Evolutionary conservation across 92 coral and sea anemone genomes (phyloP).

Genomic region (Ricordea florida): DNA sequence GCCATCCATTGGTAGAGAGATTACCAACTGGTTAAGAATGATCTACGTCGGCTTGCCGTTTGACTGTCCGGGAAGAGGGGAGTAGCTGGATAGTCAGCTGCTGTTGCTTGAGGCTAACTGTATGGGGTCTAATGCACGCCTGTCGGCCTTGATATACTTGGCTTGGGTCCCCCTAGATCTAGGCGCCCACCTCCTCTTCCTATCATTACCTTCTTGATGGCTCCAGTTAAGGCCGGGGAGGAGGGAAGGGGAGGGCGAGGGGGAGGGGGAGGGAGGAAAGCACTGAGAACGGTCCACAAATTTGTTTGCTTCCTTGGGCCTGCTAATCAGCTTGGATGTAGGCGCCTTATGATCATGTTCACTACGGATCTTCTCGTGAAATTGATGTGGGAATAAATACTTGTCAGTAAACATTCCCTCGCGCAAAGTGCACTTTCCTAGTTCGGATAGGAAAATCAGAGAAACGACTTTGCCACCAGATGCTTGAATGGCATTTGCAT

Average conservation of each 20-base stretch:
- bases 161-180: constrained; percentile 20
- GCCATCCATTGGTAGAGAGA: constrained; percentile 35
- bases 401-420: constrained; percentile 55
- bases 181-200: constrained; percentile 41
- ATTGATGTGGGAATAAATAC: constrained; percentile 57
- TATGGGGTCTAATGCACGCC: constrained; percentile 21
- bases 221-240: not conserved
- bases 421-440: constrained; percentile 34
- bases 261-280: constrained; percentile 43
- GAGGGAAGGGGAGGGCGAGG: constrained; percentile 37
- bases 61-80: not conserved
- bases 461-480: constrained; percentile 67
- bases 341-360: constrained; percentile 64
- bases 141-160: constrained; percentile 15
- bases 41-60: constrained; percentile 41
- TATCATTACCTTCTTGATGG: not conserved
- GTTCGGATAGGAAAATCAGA: constrained; percentile 35
- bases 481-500: constrained; percentile 51
- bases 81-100: constrained; percentile 36
- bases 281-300: constrained; percentile 10
- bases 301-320: constrained; percentile 20
- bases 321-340: constrained; percentile 38
- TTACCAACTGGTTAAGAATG: constrained; percentile 7
- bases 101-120: not conserved
- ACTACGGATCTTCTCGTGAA: constrained; percentile 55